Evolutionary conservation across 2,113 vertebrate species (phyloP), one percentile per base, ranked within the genome.

Genomic region (Callaeas wilsoni): DNA sequence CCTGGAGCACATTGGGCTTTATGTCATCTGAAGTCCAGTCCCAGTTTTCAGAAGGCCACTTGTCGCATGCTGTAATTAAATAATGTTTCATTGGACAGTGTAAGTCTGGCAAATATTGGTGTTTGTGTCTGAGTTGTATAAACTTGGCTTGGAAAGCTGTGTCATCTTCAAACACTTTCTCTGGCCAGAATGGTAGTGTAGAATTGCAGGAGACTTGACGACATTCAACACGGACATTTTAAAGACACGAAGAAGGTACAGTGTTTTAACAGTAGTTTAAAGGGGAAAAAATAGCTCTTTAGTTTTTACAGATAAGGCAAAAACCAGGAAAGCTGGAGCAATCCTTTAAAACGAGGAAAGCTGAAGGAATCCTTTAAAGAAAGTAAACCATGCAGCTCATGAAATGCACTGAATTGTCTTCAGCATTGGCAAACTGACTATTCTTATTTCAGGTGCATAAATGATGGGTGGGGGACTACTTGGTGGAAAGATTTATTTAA

Each of bases 91-190:
- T 12, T 82, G 73, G 85, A 73, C 2, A 1, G 60, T 93, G 55
- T 62, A 94, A 88, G 47, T 79, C 68, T 95, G 91, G 57, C 67
- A 56, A 33, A 75, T 88, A 47, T 53, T 78, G 27, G 12, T 85
- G 64, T 95, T 95, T 90, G 88, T 93, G 84, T 95, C 71, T 71
- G 74, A 18, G 20, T 70, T 95, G 64, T 92, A 80, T 91, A 88
- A 96, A 96, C 84, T 92, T 90, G 84, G 44, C 87, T 90, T 93
- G 76, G 52, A 86, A 94, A 70, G 42, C 75, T 91, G 68, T 65
- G 83, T 90, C 75, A 14, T 96, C 74, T 89, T 94, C 32, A 85
- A 93, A 76, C 23, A 53, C 88, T 95, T 95, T 93, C 59, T 56
- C 71, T 84, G 39, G 84, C 44, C 49, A 42, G 79, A 84, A 27